Evolutionary conservation across 2,113 vertebrate genomes (phyloP).

Genomic region (Alosa alosa): DNA sequence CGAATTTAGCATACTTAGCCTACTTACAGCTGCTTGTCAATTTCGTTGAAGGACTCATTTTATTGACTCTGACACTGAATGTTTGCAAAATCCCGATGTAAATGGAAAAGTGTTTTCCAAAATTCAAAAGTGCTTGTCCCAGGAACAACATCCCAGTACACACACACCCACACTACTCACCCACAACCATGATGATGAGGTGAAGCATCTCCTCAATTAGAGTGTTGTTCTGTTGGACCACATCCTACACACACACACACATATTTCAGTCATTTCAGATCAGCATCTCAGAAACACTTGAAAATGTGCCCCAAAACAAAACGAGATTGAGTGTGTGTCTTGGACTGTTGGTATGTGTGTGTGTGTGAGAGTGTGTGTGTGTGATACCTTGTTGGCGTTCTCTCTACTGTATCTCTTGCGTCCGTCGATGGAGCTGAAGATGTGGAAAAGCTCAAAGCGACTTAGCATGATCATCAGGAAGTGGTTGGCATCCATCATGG

Average conservation of each 20-base stretch:
- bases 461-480: slow-evolving; percentile 96
- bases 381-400: slow-evolving; percentile 84
- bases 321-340: background rate
- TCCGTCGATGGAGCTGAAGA: slow-evolving; percentile 88
- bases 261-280: background rate
- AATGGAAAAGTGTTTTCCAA: too few relatives aligned
- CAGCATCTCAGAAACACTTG: background rate
- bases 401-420: slow-evolving; percentile 86
- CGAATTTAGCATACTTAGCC: too few relatives aligned
- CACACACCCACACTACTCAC: slow-evolving; percentile 70
- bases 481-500: slow-evolving; percentile 99
- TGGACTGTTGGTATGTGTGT: background rate
- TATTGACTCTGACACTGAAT: too few relatives aligned
- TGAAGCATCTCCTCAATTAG: slow-evolving; percentile 98
- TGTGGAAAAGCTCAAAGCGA: slow-evolving; percentile 93
- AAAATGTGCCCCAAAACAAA: background rate
- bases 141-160: background rate
- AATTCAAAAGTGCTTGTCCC: too few relatives aligned
- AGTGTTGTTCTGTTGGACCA: slow-evolving; percentile 94
- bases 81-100: too few relatives aligned
- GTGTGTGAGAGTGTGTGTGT: background rate
- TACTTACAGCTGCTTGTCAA: too few relatives aligned
- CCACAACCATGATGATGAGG: slow-evolving; percentile 93
- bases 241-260: slow-evolving; percentile 72
- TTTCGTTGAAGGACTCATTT: too few relatives aligned